Percentiles rank a stretch among this genome's conserved stretches.
Evolutionary conservation across 2,113 vertebrate genomes (phyloP).

Genomic region (Microtus ochrogaster): DNA sequence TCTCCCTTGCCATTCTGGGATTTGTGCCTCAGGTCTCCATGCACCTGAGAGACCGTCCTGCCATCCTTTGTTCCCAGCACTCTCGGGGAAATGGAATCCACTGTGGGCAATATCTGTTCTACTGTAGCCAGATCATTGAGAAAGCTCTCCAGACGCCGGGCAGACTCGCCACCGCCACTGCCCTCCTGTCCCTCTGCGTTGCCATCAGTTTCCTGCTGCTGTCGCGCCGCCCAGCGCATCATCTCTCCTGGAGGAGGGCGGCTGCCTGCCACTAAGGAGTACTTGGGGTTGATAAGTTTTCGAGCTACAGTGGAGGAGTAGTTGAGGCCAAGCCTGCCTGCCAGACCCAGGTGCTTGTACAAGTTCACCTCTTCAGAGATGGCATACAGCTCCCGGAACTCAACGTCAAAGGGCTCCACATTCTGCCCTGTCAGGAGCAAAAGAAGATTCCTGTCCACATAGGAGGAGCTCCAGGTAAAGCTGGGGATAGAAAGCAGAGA

Average conservation of each 20-base stretch:
- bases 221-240: slow-evolving; percentile 85
- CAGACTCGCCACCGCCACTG: slow-evolving; percentile 79
- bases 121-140: slow-evolving; percentile 87
- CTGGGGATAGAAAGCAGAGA: slow-evolving; percentile 81
- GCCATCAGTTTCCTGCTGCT: slow-evolving; percentile 68
- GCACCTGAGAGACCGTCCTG: slow-evolving; percentile 71
- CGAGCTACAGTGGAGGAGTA: slow-evolving; percentile 90
- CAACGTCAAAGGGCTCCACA: slow-evolving; percentile 93
- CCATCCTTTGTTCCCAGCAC: slow-evolving; percentile 64
- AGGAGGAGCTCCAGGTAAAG: slow-evolving; percentile 94
- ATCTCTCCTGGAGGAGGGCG: slow-evolving; percentile 84
- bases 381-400: slow-evolving; percentile 96
- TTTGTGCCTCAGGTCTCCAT: slow-evolving; percentile 79
- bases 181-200: slow-evolving; percentile 76
- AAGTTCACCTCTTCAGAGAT: slow-evolving; percentile 93
- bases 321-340: slow-evolving; percentile 76
- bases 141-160: slow-evolving; percentile 85
- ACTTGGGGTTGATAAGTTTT: slow-evolving; percentile 96
- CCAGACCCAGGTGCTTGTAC: slow-evolving; percentile 89
- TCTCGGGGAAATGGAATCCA: slow-evolving; percentile 80
- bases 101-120: slow-evolving; percentile 85
- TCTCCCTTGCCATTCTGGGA: slow-evolving; percentile 79
- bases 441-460: slow-evolving; percentile 95
- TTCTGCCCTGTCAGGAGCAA: slow-evolving; percentile 94
- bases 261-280: slow-evolving; percentile 88